A percentile compares a stretch with the other conserved stretches of the same genome.
These are phyloP conservation scores for Nasonovia ribisnigri DNA, from an alignment of 2,888 invertebrate species.

Conservation along the genomic window DNA sequence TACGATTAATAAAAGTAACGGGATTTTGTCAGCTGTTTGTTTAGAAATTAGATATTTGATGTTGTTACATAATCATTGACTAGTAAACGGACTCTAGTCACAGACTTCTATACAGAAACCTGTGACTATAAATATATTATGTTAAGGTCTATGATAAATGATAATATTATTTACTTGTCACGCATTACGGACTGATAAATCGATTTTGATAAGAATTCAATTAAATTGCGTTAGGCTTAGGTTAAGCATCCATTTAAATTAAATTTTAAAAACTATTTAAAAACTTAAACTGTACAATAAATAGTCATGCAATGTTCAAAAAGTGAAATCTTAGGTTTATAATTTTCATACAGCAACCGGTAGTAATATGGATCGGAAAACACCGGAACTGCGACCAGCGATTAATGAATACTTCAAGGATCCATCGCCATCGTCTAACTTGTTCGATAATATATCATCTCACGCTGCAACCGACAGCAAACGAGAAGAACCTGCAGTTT, in stretches of 20 bases:
- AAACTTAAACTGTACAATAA: background rate
- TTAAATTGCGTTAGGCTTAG: background rate
- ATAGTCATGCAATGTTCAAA: background rate
- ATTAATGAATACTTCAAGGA: slow-evolving; percentile 66
- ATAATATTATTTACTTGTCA: background rate
- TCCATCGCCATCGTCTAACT: slow-evolving; percentile 62
- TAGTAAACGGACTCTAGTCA: no score
- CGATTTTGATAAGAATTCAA: slow-evolving; percentile 12
- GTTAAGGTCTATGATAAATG: no score
- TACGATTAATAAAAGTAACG: slow-evolving; percentile 60
- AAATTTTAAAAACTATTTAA: background rate
- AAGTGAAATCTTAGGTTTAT: background rate
- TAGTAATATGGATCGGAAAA: slow-evolving; percentile 45
- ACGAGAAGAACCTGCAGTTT: slow-evolving; percentile 72
- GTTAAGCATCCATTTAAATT: background rate
- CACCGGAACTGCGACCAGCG: slow-evolving; percentile 54
- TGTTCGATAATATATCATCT: slow-evolving; percentile 69
- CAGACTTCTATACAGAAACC: no score
- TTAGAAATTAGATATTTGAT: slow-evolving; percentile 54
- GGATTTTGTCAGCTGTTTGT: slow-evolving; percentile 64
- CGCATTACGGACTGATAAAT: slow-evolving; percentile 29
- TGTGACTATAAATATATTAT: no score
- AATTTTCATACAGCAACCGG: background rate
- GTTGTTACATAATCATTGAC: background rate
- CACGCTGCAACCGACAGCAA: slow-evolving; percentile 49